Percentiles rank a stretch among this genome's conserved stretches.
Evolutionary conservation across 1,140 invertebrate genomes (phyloP).

Genomic region (Lordiphosa stackelbergi): DNA sequence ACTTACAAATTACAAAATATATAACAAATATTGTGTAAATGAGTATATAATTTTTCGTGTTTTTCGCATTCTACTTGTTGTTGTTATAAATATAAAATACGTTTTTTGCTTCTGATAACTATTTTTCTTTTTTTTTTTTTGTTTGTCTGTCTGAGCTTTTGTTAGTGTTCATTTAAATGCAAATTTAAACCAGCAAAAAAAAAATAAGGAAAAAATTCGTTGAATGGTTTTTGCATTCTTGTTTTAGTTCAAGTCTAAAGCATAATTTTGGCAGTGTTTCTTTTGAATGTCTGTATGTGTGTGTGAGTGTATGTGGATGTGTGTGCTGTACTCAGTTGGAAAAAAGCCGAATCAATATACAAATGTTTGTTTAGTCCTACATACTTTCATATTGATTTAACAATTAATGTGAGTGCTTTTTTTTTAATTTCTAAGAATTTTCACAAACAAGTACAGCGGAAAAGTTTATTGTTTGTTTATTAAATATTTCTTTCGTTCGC

Average conservation of each 20-base stretch:
- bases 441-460: slow-evolving; percentile 67
- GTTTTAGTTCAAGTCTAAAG: background rate
- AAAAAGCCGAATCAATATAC: slow-evolving; percentile 25
- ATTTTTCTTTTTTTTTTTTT: slow-evolving; percentile 11
- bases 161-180: too few relatives aligned
- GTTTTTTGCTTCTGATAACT: slow-evolving; percentile 16
- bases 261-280: too few relatives aligned
- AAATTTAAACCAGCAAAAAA: too few relatives aligned
- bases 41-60: slow-evolving; percentile 15
- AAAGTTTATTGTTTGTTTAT: slow-evolving; percentile 22
- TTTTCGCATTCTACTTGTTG: too few relatives aligned
- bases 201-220: too few relatives aligned
- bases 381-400: slow-evolving; percentile 17
- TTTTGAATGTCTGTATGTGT: background rate
- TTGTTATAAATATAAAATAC: slow-evolving; percentile 22
- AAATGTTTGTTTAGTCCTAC: slow-evolving; percentile 6
- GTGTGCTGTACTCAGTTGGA: slow-evolving; percentile 5
- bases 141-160: too few relatives aligned
- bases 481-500: slow-evolving; percentile 55
- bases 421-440: slow-evolving; percentile 65
- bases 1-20: slow-evolving; percentile 72
- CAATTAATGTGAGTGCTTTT: slow-evolving; percentile 22
- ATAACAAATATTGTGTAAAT: slow-evolving; percentile 71
- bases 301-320: background rate
- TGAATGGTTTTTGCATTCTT: too few relatives aligned